These are phyloP conservation scores for Genyomyrus donnyi DNA, from an alignment of 2,113 vertebrate genomes.

Conservation along the genomic window DNA sequence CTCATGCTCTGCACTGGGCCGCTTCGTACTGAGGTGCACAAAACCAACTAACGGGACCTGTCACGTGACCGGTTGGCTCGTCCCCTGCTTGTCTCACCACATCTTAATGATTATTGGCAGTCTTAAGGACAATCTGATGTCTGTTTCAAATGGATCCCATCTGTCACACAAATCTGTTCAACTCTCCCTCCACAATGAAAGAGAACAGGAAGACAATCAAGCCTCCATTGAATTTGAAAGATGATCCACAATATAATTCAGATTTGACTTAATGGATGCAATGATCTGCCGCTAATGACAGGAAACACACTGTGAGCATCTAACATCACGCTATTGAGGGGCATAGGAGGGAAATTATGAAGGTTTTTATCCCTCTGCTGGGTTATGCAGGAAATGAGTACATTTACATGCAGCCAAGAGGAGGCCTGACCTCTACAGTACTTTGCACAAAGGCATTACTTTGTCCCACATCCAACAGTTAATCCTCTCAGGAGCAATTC, in stretches of 20 bases:
- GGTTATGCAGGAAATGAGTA: background rate
- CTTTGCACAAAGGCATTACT: background rate
- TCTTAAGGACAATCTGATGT: slow-evolving; percentile 16
- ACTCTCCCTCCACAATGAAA: background rate
- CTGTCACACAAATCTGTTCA: slow-evolving; percentile 18
- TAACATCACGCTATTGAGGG: background rate
- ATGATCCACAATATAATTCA: slow-evolving; percentile 11
- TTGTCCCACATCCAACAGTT: background rate
- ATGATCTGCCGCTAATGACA: slow-evolving; percentile 8
- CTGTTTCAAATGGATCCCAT: slow-evolving; percentile 20
- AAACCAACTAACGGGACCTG: background rate
- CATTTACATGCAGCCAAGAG: background rate
- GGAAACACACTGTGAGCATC: slow-evolving; percentile 3
- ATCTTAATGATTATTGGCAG: slow-evolving; percentile 17
- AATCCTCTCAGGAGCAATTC: background rate
- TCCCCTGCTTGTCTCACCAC: slow-evolving; percentile 1
- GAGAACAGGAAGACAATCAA: slow-evolving; percentile 6
- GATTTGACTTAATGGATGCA: slow-evolving; percentile 7
- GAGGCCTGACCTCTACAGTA: background rate
- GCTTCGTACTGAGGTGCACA: background rate
- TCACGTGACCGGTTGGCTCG: background rate
- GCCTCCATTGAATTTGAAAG: background rate
- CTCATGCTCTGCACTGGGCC: background rate
- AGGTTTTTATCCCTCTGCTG: background rate
- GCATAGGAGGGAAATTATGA: background rate